Conservation (phyloP, 1,140 invertebrate species). For the Ooceraea biroi region DNA sequence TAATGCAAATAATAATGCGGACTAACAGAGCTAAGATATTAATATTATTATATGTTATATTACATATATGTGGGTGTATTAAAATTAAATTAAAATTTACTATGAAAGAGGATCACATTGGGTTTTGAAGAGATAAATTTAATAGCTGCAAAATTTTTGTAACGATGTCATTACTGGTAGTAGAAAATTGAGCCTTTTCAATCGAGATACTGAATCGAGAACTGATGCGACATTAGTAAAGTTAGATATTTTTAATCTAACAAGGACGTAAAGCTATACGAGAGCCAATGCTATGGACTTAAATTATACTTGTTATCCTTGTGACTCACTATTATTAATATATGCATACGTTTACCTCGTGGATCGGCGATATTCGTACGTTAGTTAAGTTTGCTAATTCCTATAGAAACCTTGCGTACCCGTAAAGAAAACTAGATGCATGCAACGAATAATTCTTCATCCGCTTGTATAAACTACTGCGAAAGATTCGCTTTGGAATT, state of each 20-base stretch:
- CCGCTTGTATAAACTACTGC: neutral
- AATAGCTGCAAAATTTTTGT: neutral
- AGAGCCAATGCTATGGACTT: constrained; percentile 46
- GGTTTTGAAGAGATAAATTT: neutral
- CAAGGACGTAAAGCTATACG: constrained; percentile 64
- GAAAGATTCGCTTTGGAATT: constrained; percentile 16
- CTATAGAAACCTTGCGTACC: constrained; percentile 31
- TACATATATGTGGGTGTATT: neutral
- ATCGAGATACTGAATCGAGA: constrained; percentile 39
- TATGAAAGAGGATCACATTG: neutral
- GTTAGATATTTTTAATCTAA: constrained; percentile 67
- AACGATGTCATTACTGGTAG: neutral
- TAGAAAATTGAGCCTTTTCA: neutral
- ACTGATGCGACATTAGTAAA: constrained; percentile 33
- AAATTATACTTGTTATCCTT: constrained; percentile 63
- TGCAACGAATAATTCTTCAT: constrained; percentile 18
- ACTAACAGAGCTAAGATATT: too few relatives aligned
- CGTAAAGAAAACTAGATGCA: constrained; percentile 4
- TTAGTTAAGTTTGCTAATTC: constrained; percentile 54
- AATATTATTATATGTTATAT: too few relatives aligned
- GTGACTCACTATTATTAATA: constrained; percentile 69
- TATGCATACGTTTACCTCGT: constrained; percentile 49
- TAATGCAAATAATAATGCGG: too few relatives aligned
- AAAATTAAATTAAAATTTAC: constrained; percentile 2
- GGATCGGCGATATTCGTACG: constrained; percentile 30